phyloP scores from a whole-genome alignment of 2,797 vertebrate genomes.

The Poeciliopsis presidionis region DNA sequence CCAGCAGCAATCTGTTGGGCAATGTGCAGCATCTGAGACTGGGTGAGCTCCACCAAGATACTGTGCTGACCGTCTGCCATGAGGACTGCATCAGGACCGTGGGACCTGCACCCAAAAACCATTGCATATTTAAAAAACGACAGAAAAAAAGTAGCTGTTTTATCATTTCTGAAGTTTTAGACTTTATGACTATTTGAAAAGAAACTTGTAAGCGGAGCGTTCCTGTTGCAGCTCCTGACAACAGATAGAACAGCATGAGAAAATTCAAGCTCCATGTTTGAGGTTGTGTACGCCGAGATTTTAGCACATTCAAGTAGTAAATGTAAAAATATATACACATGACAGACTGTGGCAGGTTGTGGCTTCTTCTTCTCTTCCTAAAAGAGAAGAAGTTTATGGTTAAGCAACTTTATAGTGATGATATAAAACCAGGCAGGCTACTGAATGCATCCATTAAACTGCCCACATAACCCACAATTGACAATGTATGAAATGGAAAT shows the following conservation, averaged over 20 bases:
- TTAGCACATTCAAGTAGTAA: not conserved
- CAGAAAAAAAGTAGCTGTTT: not conserved
- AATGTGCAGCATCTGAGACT: conserved; percentile 98
- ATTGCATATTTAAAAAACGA: not conserved
- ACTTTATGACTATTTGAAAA: not conserved
- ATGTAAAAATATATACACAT: not conserved
- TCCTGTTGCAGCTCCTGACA: not conserved
- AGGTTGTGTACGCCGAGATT: not conserved
- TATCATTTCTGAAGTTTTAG: not conserved
- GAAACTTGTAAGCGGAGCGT: not conserved
- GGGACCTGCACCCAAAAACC: conserved; percentile 82
- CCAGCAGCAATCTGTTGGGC: conserved; percentile 98
- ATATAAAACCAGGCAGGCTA: not conserved
- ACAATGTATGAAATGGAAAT: not conserved
- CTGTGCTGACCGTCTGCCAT: conserved; percentile 93
- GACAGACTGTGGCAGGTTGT: not conserved
- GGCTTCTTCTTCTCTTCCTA: not conserved
- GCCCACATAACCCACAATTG: not conserved
- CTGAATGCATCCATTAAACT: not conserved
- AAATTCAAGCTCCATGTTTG: not conserved
- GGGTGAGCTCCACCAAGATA: conserved; percentile 90
- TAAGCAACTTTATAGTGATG: not conserved
- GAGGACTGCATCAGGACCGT: conserved; percentile 94
- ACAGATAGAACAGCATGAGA: not conserved
- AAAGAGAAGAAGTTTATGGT: not conserved